Evolutionary conservation across 2,797 vertebrate species (phyloP), one percentile per base, ranked within the genome.

Genomic region (Diplodus sargus): DNA sequence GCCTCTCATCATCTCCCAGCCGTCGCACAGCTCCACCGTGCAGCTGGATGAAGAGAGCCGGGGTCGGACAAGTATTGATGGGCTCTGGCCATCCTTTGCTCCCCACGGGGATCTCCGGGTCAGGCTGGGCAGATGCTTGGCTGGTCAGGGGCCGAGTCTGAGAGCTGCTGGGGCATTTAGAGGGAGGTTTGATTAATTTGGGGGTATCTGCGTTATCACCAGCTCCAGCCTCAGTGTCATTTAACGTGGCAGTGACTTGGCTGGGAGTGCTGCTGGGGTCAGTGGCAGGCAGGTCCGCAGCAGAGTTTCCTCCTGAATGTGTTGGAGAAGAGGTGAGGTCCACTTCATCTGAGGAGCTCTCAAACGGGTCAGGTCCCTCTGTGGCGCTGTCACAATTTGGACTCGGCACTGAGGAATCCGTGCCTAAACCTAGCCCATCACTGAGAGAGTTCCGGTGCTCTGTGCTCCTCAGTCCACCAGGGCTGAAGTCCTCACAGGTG

Each of bases 21-120:
- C 96, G 93, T 71, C 96, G 93, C 84, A 96, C 95, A 0, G 94
- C 95, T 85, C 97, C 97, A 15, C 97, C 97, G 18, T 98, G 97
- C 51, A 98, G 94, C 92, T 98, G 97, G 82, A 97, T 90, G 15
- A 96, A 98, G 45, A 98, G 90, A 70, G 95, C 90, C 15, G 96
- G 96, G 42, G 82, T 87, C 0, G 78, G 91, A 34, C 48, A 83
- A 2, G 64, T 53, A 56, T 30, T 87, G 81, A 72, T 60, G 63
- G 88, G 67, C 78, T 90, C 92, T 0, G 71, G 65, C 87, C 87
- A 90, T 20, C 2, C 84, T 51, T 62, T 80, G 83, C 61, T 59
- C 25, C 58, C 86, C 70, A 54, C 84, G 0, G 87, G 79, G 84
- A 70, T 13, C 57, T 86, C 86, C 6, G 7, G 81, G 79, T 93